Percentiles rank a stretch among this genome's conserved stretches.
Conservation (phyloP, 2,888 invertebrate species). For the Micoletzkya japonica region DNA sequence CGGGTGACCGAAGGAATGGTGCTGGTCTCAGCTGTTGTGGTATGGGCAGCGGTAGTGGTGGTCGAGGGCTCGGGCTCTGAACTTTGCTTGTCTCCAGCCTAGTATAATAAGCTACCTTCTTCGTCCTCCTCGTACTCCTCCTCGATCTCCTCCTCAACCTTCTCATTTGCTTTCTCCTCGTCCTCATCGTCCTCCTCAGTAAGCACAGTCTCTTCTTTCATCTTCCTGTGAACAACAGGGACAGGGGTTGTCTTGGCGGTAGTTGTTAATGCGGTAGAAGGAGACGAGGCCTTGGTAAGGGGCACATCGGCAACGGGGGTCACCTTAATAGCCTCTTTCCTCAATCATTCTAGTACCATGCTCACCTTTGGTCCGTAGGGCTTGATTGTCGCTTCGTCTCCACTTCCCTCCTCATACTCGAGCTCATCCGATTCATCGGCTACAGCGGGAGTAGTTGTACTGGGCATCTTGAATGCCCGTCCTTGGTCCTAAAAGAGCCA, state of each 20-base stretch:
- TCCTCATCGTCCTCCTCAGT: not conserved
- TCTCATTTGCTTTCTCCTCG: constrained; percentile 4
- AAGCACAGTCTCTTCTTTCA: not conserved
- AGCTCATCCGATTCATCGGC: constrained; percentile 10
- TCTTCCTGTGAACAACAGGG: too few species aligned
- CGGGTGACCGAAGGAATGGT: constrained; percentile 3
- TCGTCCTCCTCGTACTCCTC: constrained; percentile 26
- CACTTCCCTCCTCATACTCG: constrained; percentile 6
- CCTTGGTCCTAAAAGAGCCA: too few species aligned
- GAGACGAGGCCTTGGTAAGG: constrained; percentile 3
- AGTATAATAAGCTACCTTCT: constrained; percentile 2
- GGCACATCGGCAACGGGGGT: constrained; percentile 26
- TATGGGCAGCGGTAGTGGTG: constrained; percentile 20
- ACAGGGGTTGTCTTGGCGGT: not conserved
- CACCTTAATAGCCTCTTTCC: constrained; percentile 2
- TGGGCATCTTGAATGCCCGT: constrained; percentile 13
- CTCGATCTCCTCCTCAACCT: constrained; percentile 29
- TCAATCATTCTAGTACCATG: not conserved
- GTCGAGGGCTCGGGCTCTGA: constrained; percentile 15
- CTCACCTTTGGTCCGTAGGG: too few species aligned
- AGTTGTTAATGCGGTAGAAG: constrained; percentile 23
- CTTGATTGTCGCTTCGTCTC: constrained; percentile 2
- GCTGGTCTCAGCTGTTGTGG: constrained; percentile 17
- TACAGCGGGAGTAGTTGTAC: not conserved
- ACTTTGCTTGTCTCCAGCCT: not conserved